Conservation (phyloP, 1,140 invertebrate genomes). For the Arion vulgaris region DNA sequence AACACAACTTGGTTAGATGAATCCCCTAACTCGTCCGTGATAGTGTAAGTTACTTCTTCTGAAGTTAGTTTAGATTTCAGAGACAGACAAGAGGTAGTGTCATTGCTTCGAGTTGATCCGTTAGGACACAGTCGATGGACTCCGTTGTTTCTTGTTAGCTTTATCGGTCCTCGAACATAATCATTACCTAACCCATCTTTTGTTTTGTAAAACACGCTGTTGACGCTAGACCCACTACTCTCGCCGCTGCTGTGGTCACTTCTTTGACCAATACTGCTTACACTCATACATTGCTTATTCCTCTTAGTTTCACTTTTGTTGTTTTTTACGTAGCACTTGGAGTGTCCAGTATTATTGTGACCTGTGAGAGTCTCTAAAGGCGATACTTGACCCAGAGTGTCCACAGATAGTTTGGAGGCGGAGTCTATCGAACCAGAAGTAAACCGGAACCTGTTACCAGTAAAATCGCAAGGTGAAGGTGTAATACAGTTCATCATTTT, state of each 20-base stretch:
- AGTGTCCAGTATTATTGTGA: not conserved
- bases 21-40: slow-evolving; percentile 26
- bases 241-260: slow-evolving; percentile 12
- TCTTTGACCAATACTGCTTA: not conserved
- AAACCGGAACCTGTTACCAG: slow-evolving; percentile 26
- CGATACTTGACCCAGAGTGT: slow-evolving; percentile 13
- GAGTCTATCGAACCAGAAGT: slow-evolving; percentile 30
- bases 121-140: not conserved
- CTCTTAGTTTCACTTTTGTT: not conserved
- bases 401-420: slow-evolving; percentile 18
- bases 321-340: not conserved
- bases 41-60: slow-evolving; percentile 34
- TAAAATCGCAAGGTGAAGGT: slow-evolving; percentile 23
- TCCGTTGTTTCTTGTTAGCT: not conserved
- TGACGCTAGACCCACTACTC: slow-evolving; percentile 13
- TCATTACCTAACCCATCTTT: not conserved
- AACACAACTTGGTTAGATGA: slow-evolving; percentile 26
- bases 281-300: not conserved
- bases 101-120: not conserved
- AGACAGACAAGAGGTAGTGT: slow-evolving; percentile 1
- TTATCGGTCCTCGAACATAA: slow-evolving; percentile 12
- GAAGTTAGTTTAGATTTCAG: slow-evolving; percentile 28
- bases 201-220: slow-evolving; percentile 32
- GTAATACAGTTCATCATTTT: slow-evolving; percentile 20
- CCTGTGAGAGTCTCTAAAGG: not conserved